Evolutionary conservation across 2,888 invertebrate species (phyloP).

Genomic region (Aleiodes testaceus): DNA sequence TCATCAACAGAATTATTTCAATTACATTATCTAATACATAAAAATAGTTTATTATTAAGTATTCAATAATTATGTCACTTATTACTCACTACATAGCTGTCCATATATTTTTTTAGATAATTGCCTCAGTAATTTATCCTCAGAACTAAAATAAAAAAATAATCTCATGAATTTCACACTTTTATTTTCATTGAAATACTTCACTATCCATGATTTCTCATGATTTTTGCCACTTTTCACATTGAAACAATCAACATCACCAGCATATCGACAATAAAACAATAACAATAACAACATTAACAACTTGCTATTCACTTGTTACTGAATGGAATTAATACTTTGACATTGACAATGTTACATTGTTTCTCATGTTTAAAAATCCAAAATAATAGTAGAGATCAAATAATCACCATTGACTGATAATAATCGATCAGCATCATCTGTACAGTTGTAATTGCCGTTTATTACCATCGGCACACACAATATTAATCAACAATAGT

Average conservation of each 20-base stretch:
- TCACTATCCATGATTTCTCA: slow-evolving; percentile 8
- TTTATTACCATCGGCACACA: too few relatives aligned
- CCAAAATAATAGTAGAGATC: background rate
- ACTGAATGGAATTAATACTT: background rate
- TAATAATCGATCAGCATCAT: slow-evolving; percentile 41
- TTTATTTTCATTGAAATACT: slow-evolving; percentile 1
- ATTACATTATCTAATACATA: too few relatives aligned
- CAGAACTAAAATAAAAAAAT: slow-evolving; percentile 60
- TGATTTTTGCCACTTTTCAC: slow-evolving; percentile 35
- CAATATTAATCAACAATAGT: too few relatives aligned
- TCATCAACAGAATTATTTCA: too few relatives aligned
- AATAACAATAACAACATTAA: slow-evolving; percentile 12
- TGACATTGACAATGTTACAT: background rate
- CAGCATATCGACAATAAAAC: background rate
- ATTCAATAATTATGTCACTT: too few relatives aligned
- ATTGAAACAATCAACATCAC: slow-evolving; percentile 15
- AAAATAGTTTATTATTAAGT: slow-evolving; percentile 30
- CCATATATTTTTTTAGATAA: slow-evolving; percentile 68
- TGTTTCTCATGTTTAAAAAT: background rate
- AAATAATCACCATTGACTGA: slow-evolving; percentile 46
- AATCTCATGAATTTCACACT: background rate
- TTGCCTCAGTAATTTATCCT: slow-evolving; percentile 63
- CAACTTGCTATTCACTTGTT: slow-evolving; percentile 1
- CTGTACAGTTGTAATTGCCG: slow-evolving; percentile 38
- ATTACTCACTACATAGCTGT: slow-evolving; percentile 78